These are phyloP conservation scores for Heliconius eleuchia DNA, from an alignment of 1,140 invertebrate genomes.

Conservation along the genomic window DNA sequence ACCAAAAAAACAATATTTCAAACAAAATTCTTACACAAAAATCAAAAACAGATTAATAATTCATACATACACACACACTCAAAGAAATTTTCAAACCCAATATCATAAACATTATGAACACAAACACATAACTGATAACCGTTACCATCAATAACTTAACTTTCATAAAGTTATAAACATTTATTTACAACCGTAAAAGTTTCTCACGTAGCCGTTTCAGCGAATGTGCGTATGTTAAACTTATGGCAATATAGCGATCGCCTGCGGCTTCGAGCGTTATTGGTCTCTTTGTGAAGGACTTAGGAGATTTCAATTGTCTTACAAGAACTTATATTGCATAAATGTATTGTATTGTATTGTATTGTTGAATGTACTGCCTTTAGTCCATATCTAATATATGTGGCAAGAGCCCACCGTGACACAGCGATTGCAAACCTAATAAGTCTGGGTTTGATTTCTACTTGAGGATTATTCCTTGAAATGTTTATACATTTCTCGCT, in stretches of 20 bases:
- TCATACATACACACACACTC: not conserved
- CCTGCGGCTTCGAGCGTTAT: not conserved
- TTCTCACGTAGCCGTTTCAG: not conserved
- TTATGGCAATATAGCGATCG: not conserved
- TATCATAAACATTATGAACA: conserved; percentile 10
- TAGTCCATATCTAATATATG: too few relatives aligned
- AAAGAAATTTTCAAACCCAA: not conserved
- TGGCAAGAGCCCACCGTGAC: too few relatives aligned
- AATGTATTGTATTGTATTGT: too few relatives aligned
- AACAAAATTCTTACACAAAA: not conserved
- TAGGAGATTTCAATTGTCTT: not conserved
- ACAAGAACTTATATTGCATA: not conserved
- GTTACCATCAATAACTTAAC: conserved; percentile 26
- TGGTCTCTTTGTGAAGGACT: not conserved
- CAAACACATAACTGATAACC: not conserved
- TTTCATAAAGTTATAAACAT: conserved; percentile 23
- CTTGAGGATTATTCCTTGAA: too few relatives aligned
- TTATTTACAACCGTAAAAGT: conserved; percentile 21
- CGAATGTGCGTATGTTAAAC: not conserved
- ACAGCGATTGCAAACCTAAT: too few relatives aligned
- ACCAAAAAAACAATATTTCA: not conserved
- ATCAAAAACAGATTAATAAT: not conserved
- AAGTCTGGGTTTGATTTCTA: too few relatives aligned
- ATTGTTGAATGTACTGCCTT: too few relatives aligned
- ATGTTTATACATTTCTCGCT: too few relatives aligned